Percentiles rank a stretch among this genome's conserved stretches.
Conservation (phyloP, 2,113 vertebrate genomes). For the Mormyrus lacerda region DNA sequence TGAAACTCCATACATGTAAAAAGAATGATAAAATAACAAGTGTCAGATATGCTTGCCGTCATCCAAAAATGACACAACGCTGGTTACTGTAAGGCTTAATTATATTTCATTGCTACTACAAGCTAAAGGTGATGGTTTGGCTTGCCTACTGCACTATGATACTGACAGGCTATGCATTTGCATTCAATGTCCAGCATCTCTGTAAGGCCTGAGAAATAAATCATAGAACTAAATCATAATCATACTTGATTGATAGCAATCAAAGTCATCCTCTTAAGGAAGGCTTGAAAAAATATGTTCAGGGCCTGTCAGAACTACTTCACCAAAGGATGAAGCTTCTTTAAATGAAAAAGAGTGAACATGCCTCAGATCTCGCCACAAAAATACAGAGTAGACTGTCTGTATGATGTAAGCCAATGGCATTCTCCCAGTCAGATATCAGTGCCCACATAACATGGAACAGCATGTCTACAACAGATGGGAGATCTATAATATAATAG, state of each 20-base stretch:
- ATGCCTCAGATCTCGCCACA: not conserved
- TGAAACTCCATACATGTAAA: not conserved
- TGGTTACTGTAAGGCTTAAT: not conserved
- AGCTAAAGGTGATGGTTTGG: not conserved
- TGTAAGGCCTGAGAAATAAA: not conserved
- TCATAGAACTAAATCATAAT: not conserved
- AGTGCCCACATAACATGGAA: not conserved
- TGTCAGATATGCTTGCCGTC: not conserved
- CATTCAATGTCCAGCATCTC: not conserved
- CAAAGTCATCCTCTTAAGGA: not conserved
- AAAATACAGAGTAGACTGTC: not conserved
- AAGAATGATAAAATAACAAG: not conserved
- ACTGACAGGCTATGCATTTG: not conserved
- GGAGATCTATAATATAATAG: not conserved
- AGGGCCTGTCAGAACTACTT: not conserved
- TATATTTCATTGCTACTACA: not conserved
- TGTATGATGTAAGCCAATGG: not conserved
- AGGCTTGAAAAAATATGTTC: not conserved
- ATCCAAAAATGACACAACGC: not conserved
- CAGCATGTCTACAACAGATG: not conserved
- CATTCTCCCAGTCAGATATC: constrained; percentile 13
- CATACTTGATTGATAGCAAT: constrained; percentile 3
- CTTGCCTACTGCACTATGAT: not conserved
- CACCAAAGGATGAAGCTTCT: not conserved
- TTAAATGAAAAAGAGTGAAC: not conserved